Evolutionary conservation across 2,888 invertebrate species (phyloP).

Genomic region (Hydropsyche betteni): DNA sequence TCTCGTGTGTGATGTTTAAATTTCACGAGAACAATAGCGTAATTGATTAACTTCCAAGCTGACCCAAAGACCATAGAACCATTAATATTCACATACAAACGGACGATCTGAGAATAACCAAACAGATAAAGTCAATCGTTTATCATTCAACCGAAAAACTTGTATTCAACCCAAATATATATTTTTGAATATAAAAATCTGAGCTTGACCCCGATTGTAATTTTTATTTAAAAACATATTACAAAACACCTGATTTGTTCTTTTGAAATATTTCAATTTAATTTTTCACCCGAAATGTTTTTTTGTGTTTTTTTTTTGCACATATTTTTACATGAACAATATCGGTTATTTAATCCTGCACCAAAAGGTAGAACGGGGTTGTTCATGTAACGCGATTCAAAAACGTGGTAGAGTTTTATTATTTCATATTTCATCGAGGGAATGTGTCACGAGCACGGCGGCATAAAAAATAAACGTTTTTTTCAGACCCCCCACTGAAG

Average conservation of each 20-base stretch:
- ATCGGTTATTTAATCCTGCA: neutral
- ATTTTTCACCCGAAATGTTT: too few relatives aligned
- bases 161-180: neutral
- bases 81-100: conserved; percentile 14
- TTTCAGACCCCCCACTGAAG: neutral
- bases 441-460: conserved; percentile 11
- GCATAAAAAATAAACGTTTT: neutral
- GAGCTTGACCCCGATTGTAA: too few relatives aligned
- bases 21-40: conserved; percentile 1
- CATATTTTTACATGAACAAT: neutral
- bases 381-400: neutral
- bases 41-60: neutral
- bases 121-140: conserved; percentile 9
- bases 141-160: neutral
- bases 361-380: too few relatives aligned
- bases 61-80: neutral
- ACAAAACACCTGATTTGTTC: too few relatives aligned
- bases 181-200: too few relatives aligned
- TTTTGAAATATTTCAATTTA: too few relatives aligned
- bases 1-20: neutral
- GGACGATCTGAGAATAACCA: conserved; percentile 3
- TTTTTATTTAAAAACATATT: too few relatives aligned
- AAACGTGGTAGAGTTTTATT: conserved; percentile 2
- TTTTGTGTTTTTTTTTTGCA: too few relatives aligned
- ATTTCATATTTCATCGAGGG: conserved; percentile 18